Conservation (phyloP, 2,113 vertebrate genomes). For the Pachypanchax playfairii region DNA sequence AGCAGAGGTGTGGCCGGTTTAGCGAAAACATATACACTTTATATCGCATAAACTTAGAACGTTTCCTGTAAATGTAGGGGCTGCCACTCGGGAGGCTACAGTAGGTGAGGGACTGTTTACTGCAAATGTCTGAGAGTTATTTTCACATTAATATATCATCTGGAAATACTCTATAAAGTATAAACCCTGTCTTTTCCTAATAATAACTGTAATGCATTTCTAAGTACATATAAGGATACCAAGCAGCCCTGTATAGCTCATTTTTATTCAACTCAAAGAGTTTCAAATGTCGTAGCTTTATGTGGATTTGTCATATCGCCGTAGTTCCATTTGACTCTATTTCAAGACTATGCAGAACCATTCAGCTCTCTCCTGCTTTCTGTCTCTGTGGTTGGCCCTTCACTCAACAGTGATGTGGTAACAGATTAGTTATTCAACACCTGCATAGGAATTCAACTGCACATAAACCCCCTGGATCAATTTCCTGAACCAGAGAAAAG, state of each 20-base stretch:
- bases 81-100: conserved; percentile 55
- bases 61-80: conserved; percentile 52
- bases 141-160: conserved; percentile 64
- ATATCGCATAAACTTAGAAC: conserved; percentile 59
- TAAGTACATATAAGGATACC: conserved; percentile 47
- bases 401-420: conserved; percentile 61
- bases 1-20: conserved; percentile 81
- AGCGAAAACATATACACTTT: conserved; percentile 74
- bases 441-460: conserved; percentile 66
- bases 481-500: conserved; percentile 53
- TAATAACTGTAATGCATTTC: conserved; percentile 51
- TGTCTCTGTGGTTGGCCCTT: conserved; percentile 32
- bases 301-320: conserved; percentile 68
- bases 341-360: conserved; percentile 55
- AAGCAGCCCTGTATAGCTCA: conserved; percentile 56
- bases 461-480: conserved; percentile 52
- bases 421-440: conserved; percentile 53
- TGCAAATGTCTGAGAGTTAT: conserved; percentile 49
- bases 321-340: conserved; percentile 43
- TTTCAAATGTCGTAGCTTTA: conserved; percentile 41
- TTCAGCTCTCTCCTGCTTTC: conserved; percentile 39
- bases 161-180: conserved; percentile 58
- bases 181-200: conserved; percentile 68
- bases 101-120: conserved; percentile 55
- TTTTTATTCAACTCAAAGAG: conserved; percentile 41